Percentiles rank a stretch among this genome's conserved stretches.
Evolutionary conservation across 2,113 vertebrate species (phyloP).

Genomic region (Fulmarus glacialis): DNA sequence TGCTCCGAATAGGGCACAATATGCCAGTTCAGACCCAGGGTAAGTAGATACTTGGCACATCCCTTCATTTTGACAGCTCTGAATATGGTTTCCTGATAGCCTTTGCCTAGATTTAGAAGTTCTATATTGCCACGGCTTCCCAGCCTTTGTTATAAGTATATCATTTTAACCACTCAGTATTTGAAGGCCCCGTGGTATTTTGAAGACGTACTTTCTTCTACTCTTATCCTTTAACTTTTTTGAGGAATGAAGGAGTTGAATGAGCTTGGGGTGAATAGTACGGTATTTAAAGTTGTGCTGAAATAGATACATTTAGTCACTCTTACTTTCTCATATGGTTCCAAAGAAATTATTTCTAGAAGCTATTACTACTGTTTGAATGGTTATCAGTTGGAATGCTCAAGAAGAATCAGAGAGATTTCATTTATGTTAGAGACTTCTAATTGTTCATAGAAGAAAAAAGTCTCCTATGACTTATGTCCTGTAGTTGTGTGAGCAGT

Average conservation of each 20-base stretch:
- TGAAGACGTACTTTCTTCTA: not conserved
- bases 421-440: not conserved
- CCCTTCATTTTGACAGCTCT: not conserved
- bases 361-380: not conserved
- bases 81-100: not conserved
- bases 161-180: not conserved
- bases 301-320: not conserved
- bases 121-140: not conserved
- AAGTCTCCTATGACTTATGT: not conserved
- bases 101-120: not conserved
- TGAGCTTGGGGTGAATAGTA: not conserved
- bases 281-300: not conserved
- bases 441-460: not conserved
- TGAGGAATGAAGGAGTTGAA: not conserved
- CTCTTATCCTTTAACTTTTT: not conserved
- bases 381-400: not conserved
- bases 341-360: not conserved
- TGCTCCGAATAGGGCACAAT: not conserved
- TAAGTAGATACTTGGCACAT: not conserved
- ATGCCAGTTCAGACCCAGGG: not conserved
- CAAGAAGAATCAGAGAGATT: not conserved
- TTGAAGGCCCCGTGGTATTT: not conserved
- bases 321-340: not conserved
- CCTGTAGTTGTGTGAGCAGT: not conserved
- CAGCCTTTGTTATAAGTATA: not conserved